Conservation (phyloP, 2,888 invertebrate species). For the Geotrupes spiniger region DNA sequence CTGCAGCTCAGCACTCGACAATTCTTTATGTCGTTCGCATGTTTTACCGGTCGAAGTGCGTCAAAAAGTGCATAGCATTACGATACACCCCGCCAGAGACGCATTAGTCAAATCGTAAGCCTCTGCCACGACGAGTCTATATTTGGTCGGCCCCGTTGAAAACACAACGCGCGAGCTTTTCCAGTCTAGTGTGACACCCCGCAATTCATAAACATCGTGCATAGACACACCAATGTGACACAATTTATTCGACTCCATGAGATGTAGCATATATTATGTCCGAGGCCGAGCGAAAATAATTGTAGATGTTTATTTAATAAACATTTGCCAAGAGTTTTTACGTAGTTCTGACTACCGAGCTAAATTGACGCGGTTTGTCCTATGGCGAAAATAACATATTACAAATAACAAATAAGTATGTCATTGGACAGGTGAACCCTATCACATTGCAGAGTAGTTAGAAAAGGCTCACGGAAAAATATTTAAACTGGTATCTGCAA, state of each 20-base stretch:
- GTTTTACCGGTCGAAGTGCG: conserved; percentile 22
- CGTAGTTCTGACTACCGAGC: no score
- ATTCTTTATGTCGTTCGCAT: conserved; percentile 18
- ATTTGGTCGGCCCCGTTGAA: conserved; percentile 27
- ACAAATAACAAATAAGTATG: no score
- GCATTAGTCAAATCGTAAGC: conserved; percentile 33
- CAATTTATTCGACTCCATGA: conserved; percentile 29
- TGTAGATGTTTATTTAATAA: conserved; percentile 27
- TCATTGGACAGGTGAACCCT: no score
- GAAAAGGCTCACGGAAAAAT: no score
- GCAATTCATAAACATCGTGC: conserved; percentile 21
- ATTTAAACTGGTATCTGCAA: no score
- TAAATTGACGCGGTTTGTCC: no score
- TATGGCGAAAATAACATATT: no score
- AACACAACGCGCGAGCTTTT: conserved; percentile 18
- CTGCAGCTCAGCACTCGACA: no score
- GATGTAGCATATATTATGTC: conserved; percentile 26
- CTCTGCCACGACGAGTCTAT: conserved; percentile 27
- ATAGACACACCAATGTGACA: conserved; percentile 23
- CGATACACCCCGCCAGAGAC: conserved; percentile 33
- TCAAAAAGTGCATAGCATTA: conserved; percentile 35
- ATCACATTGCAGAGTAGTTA: no score
- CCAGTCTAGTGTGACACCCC: not conserved
- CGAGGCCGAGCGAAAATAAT: conserved; percentile 17
- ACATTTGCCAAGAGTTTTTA: no score